Base-by-base conservation (phyloP, 2,797 vertebrate genomes). In the Darevskia nairensis region DNA sequence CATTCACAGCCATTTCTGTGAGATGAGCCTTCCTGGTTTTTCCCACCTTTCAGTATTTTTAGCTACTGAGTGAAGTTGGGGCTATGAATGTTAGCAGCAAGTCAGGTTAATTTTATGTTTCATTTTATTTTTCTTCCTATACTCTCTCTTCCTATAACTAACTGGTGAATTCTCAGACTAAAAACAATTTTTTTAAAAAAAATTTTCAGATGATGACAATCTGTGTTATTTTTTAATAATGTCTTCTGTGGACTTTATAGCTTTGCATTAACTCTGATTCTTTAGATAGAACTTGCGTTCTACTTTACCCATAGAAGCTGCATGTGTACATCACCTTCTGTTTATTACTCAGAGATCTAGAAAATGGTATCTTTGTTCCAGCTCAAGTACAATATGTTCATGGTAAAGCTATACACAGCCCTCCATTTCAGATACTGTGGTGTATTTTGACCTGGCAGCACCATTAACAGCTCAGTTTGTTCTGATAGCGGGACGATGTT, bases 401-500 rank as follows among this genome's bases (percentile, higher is more conserved):
- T 61, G 64, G 82, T 78, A 74, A 92, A 84, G 11, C 55, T 91
- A 86, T 77, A 91, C 19, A 0, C 80, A 85, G 19, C 86, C 41
- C 72, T 93, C 79, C 71, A 2, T 88, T 91, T 80, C 83, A 91
- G 89, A 88, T 89, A 77, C 5, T 0, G 3, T 76, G 91, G 69
- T 89, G 4, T 46, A 88, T 92, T 93, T 93, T 93, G 92, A 94
- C 92, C 91, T 90, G 84, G 92, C 92, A 90, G 41, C 89, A 92
- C 89, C 91, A 93, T 6, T 92, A 91, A 86, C 90, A 94, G 89
- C 78, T 94, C 92, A 93, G 78, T 75, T 85, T 92, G 85, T 92
- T 85, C 92, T 93, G 92, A 90, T 92, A 92, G 85, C 89, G 46
- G 68, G 0, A 9, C 91, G 92, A 79, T 95, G 91, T 95, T 95